Evolutionary conservation across 2,113 vertebrate genomes (phyloP).

Genomic region (Callipepla squamata): DNA sequence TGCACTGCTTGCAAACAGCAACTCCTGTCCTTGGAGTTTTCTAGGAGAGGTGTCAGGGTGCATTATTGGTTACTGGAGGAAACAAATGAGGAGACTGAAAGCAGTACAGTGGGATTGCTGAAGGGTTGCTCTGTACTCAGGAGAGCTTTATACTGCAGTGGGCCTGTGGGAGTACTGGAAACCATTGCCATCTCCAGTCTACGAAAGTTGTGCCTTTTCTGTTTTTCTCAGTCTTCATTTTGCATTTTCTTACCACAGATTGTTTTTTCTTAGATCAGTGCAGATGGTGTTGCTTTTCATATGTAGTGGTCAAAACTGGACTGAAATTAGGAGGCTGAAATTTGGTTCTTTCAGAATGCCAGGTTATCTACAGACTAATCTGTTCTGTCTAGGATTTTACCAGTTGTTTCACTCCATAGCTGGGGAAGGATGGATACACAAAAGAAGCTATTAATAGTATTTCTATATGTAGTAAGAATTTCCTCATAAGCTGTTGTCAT

Average conservation of each 20-base stretch:
- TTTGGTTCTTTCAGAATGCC: neutral
- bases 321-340: neutral
- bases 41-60: neutral
- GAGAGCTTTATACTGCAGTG: neutral
- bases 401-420: neutral
- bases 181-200: neutral
- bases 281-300: neutral
- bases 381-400: neutral
- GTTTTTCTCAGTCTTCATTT: neutral
- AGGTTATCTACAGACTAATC: neutral
- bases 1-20: neutral
- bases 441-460: neutral
- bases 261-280: neutral
- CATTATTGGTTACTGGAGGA: neutral
- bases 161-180: neutral
- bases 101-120: neutral
- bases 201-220: rapidly evolving
- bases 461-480: neutral
- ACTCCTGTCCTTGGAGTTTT: neutral
- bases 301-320: neutral
- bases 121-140: neutral
- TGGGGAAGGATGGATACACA: neutral
- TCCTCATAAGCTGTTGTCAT: neutral
- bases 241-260: neutral
- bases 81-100: neutral